Percentiles rank a stretch among this genome's conserved stretches.
phyloP scores from a whole-genome alignment of 2,113 vertebrate genomes.

The Epinephelus cyanopodus region DNA sequence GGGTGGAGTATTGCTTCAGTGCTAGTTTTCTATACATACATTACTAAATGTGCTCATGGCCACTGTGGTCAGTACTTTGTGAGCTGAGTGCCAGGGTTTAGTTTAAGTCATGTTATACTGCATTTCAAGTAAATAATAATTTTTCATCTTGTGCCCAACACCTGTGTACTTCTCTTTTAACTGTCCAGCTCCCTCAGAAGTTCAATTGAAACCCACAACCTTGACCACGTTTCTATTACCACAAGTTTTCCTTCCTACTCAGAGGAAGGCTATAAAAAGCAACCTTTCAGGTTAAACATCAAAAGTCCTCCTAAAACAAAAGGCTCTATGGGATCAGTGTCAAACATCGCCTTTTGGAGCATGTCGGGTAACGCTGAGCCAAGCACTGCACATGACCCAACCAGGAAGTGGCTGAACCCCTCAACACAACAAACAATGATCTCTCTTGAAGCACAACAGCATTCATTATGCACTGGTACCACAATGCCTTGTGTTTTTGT shows the following conservation, averaged over 20 bases:
- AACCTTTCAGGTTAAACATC: conserved; percentile 20
- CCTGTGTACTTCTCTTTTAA: not conserved
- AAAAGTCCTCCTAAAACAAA: conserved; percentile 38
- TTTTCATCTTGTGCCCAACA: not conserved
- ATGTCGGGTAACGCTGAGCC: conserved; percentile 57
- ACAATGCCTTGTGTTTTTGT: conserved; percentile 57
- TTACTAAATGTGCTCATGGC: too few species aligned
- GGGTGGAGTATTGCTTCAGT: too few species aligned
- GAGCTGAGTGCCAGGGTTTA: too few species aligned
- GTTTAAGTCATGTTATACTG: too few species aligned
- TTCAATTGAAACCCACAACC: not conserved
- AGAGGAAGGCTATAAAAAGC: not conserved
- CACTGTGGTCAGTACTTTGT: too few species aligned
- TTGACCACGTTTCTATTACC: not conserved
- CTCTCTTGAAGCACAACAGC: conserved; percentile 59
- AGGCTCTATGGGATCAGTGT: conserved; percentile 37
- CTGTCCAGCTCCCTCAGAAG: not conserved
- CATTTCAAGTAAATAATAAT: too few species aligned
- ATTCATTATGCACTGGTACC: conserved; percentile 58
- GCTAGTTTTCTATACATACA: too few species aligned
- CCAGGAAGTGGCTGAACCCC: conserved; percentile 61
- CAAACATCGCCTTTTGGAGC: conserved; percentile 16
- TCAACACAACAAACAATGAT: conserved; percentile 70
- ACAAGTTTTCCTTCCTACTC: not conserved
- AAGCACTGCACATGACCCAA: conserved; percentile 63